phyloP scores from a whole-genome alignment of 2,797 vertebrate species.

The Hylomyscus alleni region DNA sequence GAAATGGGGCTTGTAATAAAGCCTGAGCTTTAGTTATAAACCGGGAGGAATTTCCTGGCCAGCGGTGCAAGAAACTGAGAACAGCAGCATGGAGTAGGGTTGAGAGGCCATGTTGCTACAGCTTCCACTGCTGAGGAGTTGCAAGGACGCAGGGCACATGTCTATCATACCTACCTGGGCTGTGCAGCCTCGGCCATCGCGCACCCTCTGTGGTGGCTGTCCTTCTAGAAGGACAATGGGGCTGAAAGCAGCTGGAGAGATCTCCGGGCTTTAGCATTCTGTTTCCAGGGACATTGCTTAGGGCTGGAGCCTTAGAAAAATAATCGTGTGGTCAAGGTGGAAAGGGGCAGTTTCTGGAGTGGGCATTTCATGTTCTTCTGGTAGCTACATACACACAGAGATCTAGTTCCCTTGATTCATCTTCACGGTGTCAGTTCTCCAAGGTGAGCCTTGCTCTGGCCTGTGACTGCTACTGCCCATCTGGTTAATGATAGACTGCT shows the following conservation, averaged over 20 bases:
- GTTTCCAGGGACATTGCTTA: neutral
- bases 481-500: neutral
- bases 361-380: neutral
- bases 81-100: neutral
- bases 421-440: neutral
- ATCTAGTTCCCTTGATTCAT: neutral
- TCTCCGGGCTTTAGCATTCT: neutral
- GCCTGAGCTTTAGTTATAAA: slow-evolving; percentile 30
- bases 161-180: neutral
- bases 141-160: neutral
- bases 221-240: neutral
- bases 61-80: neutral
- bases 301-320: neutral
- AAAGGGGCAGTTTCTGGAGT: neutral
- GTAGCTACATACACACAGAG: neutral
- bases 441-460: neutral
- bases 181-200: neutral
- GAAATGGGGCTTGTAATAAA: slow-evolving; percentile 36
- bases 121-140: neutral
- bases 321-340: neutral
- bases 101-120: neutral
- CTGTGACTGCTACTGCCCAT: neutral
- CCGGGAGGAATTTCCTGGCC: slow-evolving; percentile 45
- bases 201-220: neutral
- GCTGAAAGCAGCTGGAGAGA: neutral